phyloP scores from a whole-genome alignment of 2,113 vertebrate species.

The Oostethus manadensis region DNA sequence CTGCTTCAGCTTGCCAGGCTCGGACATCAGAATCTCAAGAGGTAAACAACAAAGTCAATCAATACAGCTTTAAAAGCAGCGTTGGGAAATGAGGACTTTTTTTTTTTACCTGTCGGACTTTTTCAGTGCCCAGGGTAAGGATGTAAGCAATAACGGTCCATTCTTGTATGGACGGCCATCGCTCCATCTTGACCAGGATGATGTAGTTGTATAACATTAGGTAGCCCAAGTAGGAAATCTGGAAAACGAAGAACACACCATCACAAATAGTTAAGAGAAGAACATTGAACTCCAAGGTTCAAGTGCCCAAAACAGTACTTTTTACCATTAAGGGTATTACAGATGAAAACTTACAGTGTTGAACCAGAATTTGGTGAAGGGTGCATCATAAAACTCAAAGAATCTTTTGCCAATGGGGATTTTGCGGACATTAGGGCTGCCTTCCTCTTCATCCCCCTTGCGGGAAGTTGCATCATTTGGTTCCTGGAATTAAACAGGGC shows the following conservation, averaged over 20 bases:
- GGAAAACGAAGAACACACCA: constrained; percentile 3
- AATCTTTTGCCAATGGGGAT: constrained; percentile 88
- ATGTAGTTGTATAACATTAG: constrained; percentile 95
- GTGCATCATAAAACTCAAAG: constrained; percentile 96
- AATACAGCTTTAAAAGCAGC: background rate
- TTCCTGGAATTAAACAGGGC: constrained; percentile 72
- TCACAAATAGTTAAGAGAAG: background rate
- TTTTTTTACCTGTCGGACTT: constrained; percentile 85
- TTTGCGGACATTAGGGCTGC: constrained; percentile 78
- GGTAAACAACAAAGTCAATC: background rate
- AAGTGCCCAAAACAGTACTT: background rate
- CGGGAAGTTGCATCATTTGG: constrained; percentile 77
- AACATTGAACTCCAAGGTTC: background rate
- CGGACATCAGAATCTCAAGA: constrained; percentile 95
- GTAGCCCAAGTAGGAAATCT: constrained; percentile 93
- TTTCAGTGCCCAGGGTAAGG: constrained; percentile 87
- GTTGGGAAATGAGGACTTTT: background rate
- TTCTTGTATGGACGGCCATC: constrained; percentile 89
- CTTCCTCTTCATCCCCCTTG: constrained; percentile 93
- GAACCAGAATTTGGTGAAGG: constrained; percentile 99
- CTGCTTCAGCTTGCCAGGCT: constrained; percentile 94
- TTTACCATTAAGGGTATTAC: background rate
- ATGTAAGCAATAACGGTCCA: constrained; percentile 96
- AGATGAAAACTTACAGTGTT: constrained; percentile 81
- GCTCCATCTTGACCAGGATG: constrained; percentile 94